Conservation (phyloP, 1,140 invertebrate genomes). For the Rhagoletis pomonella region DNA sequence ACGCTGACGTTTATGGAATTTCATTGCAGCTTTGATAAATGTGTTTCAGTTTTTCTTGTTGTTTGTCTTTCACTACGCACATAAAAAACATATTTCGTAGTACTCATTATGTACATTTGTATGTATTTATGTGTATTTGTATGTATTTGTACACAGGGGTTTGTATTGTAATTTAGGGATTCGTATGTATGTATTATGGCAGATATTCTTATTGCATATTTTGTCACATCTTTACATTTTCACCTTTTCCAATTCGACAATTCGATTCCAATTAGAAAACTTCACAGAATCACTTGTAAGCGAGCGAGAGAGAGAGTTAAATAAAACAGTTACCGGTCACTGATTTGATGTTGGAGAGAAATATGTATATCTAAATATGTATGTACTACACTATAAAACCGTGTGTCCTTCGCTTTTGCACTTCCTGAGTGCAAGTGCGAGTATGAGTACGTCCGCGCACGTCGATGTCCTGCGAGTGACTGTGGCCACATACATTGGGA, state of each 20-base stretch:
- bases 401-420: conserved; percentile 50
- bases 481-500: conserved; percentile 68
- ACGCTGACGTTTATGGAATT: neutral
- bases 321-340: conserved; percentile 46
- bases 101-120: neutral
- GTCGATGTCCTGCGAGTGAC: conserved; percentile 73
- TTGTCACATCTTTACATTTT: neutral
- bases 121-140: neutral
- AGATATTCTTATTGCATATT: conserved; percentile 10
- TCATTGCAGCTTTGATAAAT: conserved; percentile 31
- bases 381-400: neutral
- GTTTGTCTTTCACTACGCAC: conserved; percentile 11
- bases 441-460: conserved; percentile 65
- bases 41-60: neutral
- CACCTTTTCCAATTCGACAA: conserved; percentile 28
- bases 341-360: conserved; percentile 16
- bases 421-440: conserved; percentile 49
- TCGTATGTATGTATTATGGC: neutral
- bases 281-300: conserved; percentile 20
- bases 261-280: conserved; percentile 39
- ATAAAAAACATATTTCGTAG: neutral
- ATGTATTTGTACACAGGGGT: neutral
- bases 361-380: no score
- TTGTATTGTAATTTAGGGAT: neutral
- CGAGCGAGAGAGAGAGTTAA: conserved; percentile 31